These are phyloP conservation scores for Drosophila nannoptera DNA, from an alignment of 1,140 invertebrate species.

Conservation along the genomic window DNA sequence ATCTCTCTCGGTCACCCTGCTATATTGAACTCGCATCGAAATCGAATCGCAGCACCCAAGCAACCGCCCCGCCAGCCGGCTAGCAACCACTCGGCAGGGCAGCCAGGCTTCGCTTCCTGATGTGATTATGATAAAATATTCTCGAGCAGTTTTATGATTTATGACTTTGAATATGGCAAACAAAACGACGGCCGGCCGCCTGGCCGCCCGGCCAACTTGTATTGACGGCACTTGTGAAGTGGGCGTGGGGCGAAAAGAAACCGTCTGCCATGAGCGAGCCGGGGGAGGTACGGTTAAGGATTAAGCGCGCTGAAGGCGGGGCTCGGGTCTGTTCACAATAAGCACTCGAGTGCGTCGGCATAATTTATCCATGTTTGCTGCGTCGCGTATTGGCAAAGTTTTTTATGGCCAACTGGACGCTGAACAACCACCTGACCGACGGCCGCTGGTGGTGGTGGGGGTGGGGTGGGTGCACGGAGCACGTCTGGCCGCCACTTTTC, in stretches of 20 bases:
- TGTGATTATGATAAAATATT: slow-evolving; percentile 79
- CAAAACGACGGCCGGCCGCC: slow-evolving; percentile 39
- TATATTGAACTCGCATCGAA: slow-evolving; percentile 54
- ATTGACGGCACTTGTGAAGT: slow-evolving; percentile 33
- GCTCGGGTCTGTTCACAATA: slow-evolving; percentile 52
- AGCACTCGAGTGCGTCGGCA: slow-evolving; percentile 76
- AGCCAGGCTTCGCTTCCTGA: slow-evolving; percentile 62
- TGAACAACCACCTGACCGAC: slow-evolving; percentile 11
- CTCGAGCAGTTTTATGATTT: slow-evolving; percentile 78
- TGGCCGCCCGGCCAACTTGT: slow-evolving; percentile 30
- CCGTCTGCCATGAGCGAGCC: neutral
- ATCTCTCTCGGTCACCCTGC: slow-evolving; percentile 26
- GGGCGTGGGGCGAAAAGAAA: slow-evolving; percentile 11
- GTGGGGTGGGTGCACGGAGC: slow-evolving; percentile 1
- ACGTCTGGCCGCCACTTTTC: slow-evolving; percentile 66
- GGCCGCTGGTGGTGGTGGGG: neutral
- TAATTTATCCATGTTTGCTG: slow-evolving; percentile 74
- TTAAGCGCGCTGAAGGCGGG: too few relatives aligned
- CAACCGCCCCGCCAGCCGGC: neutral
- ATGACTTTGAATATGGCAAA: slow-evolving; percentile 77
- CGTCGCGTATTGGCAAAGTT: slow-evolving; percentile 51
- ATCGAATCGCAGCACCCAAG: slow-evolving; percentile 10
- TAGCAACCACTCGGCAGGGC: neutral
- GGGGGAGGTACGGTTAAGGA: too few relatives aligned
- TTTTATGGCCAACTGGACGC: slow-evolving; percentile 20